Percentiles rank a stretch among this genome's conserved stretches.
Conservation (phyloP, 2,113 vertebrate genomes). For the Mesitornis unicolor region DNA sequence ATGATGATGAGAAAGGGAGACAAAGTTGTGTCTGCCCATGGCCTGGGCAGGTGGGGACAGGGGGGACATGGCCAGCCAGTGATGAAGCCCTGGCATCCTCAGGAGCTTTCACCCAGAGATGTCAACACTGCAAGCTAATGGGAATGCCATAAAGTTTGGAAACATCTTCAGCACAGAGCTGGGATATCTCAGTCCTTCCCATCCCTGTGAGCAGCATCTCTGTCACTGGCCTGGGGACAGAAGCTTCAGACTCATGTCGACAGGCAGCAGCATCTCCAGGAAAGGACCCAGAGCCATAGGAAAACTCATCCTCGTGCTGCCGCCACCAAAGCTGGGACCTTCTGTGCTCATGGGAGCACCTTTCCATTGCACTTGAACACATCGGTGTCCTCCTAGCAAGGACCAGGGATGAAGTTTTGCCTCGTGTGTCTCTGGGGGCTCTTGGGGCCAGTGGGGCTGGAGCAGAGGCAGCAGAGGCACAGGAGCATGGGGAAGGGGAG, state of each 20-base stretch:
- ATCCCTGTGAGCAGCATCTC: background rate
- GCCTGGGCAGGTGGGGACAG: background rate
- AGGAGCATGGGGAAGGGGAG: background rate
- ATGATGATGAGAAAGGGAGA: background rate
- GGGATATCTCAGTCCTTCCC: background rate
- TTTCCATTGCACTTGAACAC: background rate
- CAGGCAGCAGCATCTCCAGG: background rate
- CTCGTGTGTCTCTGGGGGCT: background rate
- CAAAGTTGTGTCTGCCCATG: background rate
- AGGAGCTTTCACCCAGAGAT: background rate
- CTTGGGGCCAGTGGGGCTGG: background rate
- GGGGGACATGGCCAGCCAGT: accelerated
- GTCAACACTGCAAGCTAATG: background rate
- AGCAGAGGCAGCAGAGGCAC: background rate
- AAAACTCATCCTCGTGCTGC: background rate
- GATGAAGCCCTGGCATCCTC: background rate
- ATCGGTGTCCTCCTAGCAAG: accelerated
- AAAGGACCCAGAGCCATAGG: background rate
- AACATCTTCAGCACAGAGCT: background rate
- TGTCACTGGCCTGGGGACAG: background rate
- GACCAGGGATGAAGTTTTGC: background rate
- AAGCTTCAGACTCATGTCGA: background rate
- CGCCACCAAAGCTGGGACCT: background rate
- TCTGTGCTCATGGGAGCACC: background rate
- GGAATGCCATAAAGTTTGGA: background rate